phyloP scores from a whole-genome alignment of 2,113 vertebrate species.

The Cheirogaleus medius region DNA sequence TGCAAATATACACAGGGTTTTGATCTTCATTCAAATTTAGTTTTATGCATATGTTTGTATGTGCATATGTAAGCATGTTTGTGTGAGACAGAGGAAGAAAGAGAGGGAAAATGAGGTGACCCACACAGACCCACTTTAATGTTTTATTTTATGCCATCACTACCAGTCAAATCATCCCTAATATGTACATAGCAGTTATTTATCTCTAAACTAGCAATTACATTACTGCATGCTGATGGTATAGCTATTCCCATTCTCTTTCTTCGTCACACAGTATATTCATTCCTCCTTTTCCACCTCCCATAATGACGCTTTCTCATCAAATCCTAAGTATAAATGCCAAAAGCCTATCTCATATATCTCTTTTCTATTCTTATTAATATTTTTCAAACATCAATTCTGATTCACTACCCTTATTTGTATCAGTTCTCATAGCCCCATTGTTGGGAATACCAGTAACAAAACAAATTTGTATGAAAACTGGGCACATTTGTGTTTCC shows the following conservation, averaged over 20 bases:
- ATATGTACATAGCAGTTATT: not conserved
- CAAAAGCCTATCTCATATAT: not conserved
- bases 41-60: not conserved
- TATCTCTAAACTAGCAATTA: constrained; percentile 32
- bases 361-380: not conserved
- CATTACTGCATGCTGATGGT: not conserved
- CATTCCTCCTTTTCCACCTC: not conserved
- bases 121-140: not conserved
- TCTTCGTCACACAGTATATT: not conserved
- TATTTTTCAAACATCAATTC: constrained; percentile 38
- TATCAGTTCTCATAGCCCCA: not conserved
- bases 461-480: not conserved
- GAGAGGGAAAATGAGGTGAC: not conserved
- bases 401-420: not conserved
- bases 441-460: not conserved
- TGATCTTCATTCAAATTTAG: not conserved
- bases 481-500: not conserved
- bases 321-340: constrained; percentile 26
- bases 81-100: not conserved
- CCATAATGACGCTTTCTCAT: not conserved
- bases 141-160: not conserved
- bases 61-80: fast-evolving
- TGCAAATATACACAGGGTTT: not conserved
- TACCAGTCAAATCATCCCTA: not conserved
- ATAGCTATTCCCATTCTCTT: not conserved